Percentiles rank a stretch among this genome's conserved stretches.
phyloP scores from a whole-genome alignment of 1,140 invertebrate species.

The Popillia japonica region DNA sequence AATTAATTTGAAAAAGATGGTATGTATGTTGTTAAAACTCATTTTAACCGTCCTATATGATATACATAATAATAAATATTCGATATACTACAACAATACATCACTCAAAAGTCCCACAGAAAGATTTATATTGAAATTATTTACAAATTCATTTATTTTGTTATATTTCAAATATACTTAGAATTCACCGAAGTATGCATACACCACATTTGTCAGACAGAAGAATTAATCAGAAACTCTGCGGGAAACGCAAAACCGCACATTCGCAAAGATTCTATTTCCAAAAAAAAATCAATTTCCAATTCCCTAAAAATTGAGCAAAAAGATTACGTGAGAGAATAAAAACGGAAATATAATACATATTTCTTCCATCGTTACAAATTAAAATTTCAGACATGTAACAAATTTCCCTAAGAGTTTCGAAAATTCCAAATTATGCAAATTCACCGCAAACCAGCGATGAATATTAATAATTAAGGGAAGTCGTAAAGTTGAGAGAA shows the following conservation, averaged over 20 bases:
- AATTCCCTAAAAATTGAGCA: not conserved
- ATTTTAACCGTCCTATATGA: no score
- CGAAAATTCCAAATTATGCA: not conserved
- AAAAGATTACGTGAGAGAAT: not conserved
- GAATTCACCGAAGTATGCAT: no score
- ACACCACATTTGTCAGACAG: no score
- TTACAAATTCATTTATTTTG: no score
- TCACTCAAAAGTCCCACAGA: no score
- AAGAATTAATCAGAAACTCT: no score
- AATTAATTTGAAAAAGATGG: no score
- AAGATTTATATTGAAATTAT: no score
- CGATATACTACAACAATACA: no score
- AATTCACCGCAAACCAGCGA: not conserved
- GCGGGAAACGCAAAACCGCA: not conserved
- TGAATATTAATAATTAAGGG: not conserved
- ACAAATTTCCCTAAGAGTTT: slow-evolving; percentile 7
- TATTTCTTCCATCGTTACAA: slow-evolving; percentile 3
- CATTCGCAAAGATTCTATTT: not conserved
- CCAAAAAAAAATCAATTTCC: not conserved
- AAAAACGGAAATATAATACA: not conserved
- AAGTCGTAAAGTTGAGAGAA: not conserved
- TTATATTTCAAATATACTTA: no score
- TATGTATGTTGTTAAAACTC: no score
- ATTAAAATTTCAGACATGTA: slow-evolving; percentile 15
- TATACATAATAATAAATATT: no score